Conservation (phyloP, 2,797 vertebrate species). For the Gephyroberyx darwinii region DNA sequence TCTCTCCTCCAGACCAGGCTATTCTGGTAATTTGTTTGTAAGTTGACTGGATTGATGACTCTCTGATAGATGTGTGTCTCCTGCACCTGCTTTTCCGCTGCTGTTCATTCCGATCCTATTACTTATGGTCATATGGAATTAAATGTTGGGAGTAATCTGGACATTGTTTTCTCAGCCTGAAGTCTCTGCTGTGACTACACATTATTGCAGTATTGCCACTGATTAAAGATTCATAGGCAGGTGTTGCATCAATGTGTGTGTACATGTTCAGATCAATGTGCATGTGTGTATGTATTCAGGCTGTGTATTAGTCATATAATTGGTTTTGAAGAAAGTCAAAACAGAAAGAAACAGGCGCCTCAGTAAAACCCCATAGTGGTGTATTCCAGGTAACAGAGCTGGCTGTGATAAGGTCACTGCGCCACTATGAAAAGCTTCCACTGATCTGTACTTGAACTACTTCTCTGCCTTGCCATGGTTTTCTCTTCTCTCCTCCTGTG, state of each 20-base stretch:
- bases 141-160: conserved; percentile 58
- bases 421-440: conserved; percentile 23
- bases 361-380: background rate
- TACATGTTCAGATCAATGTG: background rate
- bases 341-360: background rate
- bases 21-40: conserved; percentile 49
- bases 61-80: conserved; percentile 32
- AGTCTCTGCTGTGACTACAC: conserved; percentile 59
- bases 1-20: conserved; percentile 46
- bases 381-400: conserved; percentile 25
- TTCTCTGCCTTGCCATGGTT: conserved; percentile 26
- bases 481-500: conserved; percentile 16
- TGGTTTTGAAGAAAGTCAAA: background rate
- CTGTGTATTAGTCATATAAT: background rate
- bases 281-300: conserved; percentile 11
- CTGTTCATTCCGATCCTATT: conserved; percentile 53
- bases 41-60: conserved; percentile 47
- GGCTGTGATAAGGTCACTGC: conserved; percentile 43
- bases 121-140: conserved; percentile 61
- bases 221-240: conserved; percentile 39
- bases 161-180: conserved; percentile 55
- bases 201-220: conserved; percentile 34
- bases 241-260: conserved; percentile 7
- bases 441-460: conserved; percentile 1
- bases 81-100: conserved; percentile 27